A percentile compares a stretch with the other conserved stretches of the same genome.
phyloP scores from a whole-genome alignment of 2,113 vertebrate genomes.

The Isichthys henryi region DNA sequence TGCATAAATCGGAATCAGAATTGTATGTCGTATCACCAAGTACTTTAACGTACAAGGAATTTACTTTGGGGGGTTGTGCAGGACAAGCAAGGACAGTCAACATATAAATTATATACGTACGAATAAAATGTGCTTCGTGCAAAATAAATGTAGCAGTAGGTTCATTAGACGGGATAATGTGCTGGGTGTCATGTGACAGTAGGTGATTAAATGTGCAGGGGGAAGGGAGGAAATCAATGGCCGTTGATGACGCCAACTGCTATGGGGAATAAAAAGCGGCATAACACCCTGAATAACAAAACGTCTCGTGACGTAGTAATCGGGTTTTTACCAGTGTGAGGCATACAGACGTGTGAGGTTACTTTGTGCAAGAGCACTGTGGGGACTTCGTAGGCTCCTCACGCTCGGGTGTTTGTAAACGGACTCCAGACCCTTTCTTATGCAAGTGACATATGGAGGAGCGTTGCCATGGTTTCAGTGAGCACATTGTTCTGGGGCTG shows the following conservation, averaged over 20 bases:
- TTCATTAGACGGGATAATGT: not conserved
- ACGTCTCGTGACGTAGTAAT: not conserved
- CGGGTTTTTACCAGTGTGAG: not conserved
- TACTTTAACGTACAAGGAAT: not conserved
- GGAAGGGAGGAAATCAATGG: not conserved
- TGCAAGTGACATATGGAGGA: conserved; percentile 38
- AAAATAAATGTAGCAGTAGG: not conserved
- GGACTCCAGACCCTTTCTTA: conserved; percentile 38
- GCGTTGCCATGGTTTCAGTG: conserved; percentile 41
- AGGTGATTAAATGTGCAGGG: not conserved
- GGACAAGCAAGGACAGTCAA: not conserved
- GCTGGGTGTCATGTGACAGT: not conserved
- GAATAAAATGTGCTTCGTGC: not conserved
- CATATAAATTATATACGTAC: not conserved
- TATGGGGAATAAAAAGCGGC: not conserved
- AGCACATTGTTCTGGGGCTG: conserved; percentile 23
- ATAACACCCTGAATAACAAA: not conserved
- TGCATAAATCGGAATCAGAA: not conserved
- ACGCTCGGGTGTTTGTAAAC: not conserved
- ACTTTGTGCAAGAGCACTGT: not conserved
- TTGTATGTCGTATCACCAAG: not conserved
- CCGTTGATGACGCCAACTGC: not conserved
- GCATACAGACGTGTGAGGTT: not conserved
- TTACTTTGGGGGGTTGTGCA: not conserved
- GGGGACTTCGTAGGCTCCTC: not conserved